A percentile compares a stretch with the other conserved stretches of the same genome.
Conservation (phyloP, 2,888 invertebrate species). For the Drosophila multiciliata region DNA sequence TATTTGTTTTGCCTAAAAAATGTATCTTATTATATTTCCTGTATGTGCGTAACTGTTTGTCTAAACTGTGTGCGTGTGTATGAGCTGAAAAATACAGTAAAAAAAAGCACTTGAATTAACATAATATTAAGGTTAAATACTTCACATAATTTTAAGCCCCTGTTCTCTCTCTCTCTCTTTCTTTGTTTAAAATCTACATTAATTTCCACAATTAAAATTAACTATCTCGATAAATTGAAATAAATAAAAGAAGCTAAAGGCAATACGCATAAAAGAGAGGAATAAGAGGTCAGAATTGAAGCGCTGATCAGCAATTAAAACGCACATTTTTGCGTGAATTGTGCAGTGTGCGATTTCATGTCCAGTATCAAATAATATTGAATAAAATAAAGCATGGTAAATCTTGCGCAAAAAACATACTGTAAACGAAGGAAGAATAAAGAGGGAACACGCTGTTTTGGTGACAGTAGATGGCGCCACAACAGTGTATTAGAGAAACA, state of each 20-base stretch:
- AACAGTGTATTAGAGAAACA: constrained; percentile 34
- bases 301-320: constrained; percentile 16
- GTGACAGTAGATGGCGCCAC: constrained; percentile 23
- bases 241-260: neutral
- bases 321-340: constrained; percentile 3
- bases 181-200: neutral
- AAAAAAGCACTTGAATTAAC: constrained; percentile 11
- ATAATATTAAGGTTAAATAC: neutral
- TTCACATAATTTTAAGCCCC: neutral
- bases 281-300: constrained; percentile 3
- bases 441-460: neutral
- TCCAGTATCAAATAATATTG: constrained; percentile 35
- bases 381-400: constrained; percentile 17
- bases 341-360: neutral
- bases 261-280: neutral
- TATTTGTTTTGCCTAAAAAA: constrained; percentile 26
- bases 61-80: constrained; percentile 1
- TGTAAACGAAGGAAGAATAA: neutral
- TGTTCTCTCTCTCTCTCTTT: neutral
- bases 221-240: neutral
- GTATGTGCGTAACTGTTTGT: constrained; percentile 2
- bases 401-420: constrained; percentile 20
- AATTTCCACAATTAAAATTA: neutral
- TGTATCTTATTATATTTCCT: constrained; percentile 15
- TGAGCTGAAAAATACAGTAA: constrained; percentile 28